phyloP scores from a whole-genome alignment of 2,113 vertebrate genomes.

The Spilogale gracilis region DNA sequence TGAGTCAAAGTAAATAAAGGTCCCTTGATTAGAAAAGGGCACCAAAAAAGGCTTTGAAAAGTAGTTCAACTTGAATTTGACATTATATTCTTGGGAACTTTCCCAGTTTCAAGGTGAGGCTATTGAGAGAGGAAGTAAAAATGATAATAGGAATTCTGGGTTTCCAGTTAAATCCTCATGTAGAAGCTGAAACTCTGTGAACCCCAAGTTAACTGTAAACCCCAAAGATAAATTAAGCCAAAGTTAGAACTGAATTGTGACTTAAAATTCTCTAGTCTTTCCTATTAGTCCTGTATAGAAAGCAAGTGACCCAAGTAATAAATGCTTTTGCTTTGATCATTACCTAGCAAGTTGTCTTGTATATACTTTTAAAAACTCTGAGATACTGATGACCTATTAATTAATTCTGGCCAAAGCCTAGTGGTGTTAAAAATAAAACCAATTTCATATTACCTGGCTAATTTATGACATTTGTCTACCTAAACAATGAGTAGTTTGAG shows the following conservation, averaged over 20 bases:
- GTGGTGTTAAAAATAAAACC: not conserved
- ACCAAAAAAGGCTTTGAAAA: constrained; percentile 61
- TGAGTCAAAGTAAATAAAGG: constrained; percentile 73
- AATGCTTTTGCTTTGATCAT: not conserved
- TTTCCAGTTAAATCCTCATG: constrained; percentile 14
- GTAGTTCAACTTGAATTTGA: constrained; percentile 59
- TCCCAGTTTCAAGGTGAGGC: constrained; percentile 62
- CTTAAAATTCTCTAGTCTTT: constrained; percentile 6
- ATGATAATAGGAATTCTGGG: not conserved
- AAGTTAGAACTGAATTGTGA: constrained; percentile 12
- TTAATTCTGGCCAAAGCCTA: not conserved
- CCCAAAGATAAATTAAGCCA: constrained; percentile 20
- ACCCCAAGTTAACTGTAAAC: not conserved
- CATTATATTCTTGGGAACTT: constrained; percentile 47
- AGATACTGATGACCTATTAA: not conserved
- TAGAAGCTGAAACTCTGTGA: not conserved
- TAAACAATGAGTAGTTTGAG: not conserved
- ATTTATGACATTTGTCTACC: not conserved
- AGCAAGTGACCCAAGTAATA: not conserved
- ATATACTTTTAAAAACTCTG: not conserved
- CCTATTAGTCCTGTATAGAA: not conserved
- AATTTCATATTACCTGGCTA: not conserved
- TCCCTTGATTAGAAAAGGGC: constrained; percentile 58
- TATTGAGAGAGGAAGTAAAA: constrained; percentile 55
- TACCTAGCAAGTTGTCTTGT: not conserved